phyloP scores from a whole-genome alignment of 2,797 vertebrate genomes.

The Lophius americanus region DNA sequence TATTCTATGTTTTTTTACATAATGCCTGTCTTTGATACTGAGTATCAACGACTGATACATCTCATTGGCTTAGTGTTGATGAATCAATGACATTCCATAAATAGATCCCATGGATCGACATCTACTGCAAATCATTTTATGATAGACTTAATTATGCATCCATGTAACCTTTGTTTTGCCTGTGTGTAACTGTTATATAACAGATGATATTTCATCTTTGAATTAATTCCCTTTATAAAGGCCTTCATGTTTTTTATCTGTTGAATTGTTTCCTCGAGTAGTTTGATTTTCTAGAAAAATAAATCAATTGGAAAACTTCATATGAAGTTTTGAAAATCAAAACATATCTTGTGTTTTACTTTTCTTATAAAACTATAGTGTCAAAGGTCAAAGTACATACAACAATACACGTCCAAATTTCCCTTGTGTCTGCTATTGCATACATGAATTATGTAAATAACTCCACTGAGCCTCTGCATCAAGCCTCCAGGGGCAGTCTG shows the following conservation, averaged over 20 bases:
- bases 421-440: neutral
- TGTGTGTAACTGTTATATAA: slow-evolving; percentile 39
- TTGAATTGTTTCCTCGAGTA: slow-evolving; percentile 66
- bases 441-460: neutral
- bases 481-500: neutral
- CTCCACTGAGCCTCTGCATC: too few relatives aligned
- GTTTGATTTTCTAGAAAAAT: slow-evolving; percentile 53
- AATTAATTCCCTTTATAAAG: slow-evolving; percentile 70
- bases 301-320: slow-evolving; percentile 72
- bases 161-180: slow-evolving; percentile 60
- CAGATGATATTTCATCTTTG: slow-evolving; percentile 59
- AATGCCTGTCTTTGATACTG: slow-evolving; percentile 50
- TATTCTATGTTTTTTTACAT: slow-evolving; percentile 21
- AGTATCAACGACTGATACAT: slow-evolving; percentile 53
- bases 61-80: slow-evolving; percentile 53
- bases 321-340: slow-evolving; percentile 63
- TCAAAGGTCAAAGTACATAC: neutral
- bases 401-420: neutral
- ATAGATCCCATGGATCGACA: slow-evolving; percentile 72
- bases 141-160: slow-evolving; percentile 52
- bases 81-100: slow-evolving; percentile 38
- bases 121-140: slow-evolving; percentile 60
- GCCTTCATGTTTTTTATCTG: slow-evolving; percentile 39
- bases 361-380: neutral
- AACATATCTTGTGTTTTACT: neutral